phyloP scores from a whole-genome alignment of 2,797 vertebrate genomes.

The Scyliorhinus canicula region DNA sequence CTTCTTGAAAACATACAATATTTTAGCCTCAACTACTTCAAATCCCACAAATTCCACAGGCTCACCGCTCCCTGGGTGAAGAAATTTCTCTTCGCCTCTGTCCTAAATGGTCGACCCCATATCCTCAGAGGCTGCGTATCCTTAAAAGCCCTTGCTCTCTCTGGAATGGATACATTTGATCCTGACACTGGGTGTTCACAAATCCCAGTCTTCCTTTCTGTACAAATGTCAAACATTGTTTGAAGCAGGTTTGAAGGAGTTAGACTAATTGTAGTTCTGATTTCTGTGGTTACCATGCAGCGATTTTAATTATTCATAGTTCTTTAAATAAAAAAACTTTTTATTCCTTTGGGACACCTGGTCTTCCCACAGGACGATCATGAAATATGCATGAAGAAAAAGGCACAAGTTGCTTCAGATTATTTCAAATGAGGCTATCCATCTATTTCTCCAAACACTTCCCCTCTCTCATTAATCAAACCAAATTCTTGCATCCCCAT shows the following conservation, averaged over 20 bases:
- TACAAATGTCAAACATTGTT: not conserved
- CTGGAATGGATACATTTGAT: not conserved
- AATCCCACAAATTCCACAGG: too few relatives aligned
- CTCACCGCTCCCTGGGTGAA: too few relatives aligned
- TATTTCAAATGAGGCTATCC: not conserved
- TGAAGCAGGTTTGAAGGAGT: not conserved
- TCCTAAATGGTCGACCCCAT: too few relatives aligned
- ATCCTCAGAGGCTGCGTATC: too few relatives aligned
- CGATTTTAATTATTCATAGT: not conserved
- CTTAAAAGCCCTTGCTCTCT: not conserved
- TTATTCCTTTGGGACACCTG: not conserved
- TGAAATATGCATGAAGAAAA: constrained; percentile 12
- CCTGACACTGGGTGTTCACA: not conserved
- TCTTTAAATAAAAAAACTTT: not conserved
- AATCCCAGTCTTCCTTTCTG: not conserved
- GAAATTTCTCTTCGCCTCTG: too few relatives aligned
- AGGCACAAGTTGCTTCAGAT: not conserved
- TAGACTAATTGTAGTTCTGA: not conserved
- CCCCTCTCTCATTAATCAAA: not conserved
- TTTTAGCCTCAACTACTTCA: too few relatives aligned
- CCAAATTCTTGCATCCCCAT: not conserved
- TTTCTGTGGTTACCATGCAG: not conserved
- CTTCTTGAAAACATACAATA: too few relatives aligned
- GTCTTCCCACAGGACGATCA: not conserved
- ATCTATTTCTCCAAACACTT: not conserved